Evolutionary conservation across 2,113 vertebrate species (phyloP).

Genomic region (Esox niger): DNA sequence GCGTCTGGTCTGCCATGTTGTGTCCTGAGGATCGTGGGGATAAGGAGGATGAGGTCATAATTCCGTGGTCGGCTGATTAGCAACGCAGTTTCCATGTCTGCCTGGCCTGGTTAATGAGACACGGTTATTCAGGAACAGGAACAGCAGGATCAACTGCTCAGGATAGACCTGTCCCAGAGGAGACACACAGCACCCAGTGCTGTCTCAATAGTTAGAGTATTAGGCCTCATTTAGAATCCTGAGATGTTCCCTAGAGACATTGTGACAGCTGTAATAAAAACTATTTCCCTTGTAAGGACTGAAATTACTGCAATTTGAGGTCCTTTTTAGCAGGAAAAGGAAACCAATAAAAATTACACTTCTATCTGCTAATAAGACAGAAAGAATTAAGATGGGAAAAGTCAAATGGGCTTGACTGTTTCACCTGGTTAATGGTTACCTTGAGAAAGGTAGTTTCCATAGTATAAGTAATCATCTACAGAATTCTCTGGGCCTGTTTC

Average conservation of each 20-base stretch:
- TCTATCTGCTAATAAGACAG: no score
- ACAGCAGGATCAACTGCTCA: neutral
- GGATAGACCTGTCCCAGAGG: neutral
- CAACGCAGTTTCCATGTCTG: constrained; percentile 57
- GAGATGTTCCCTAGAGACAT: neutral
- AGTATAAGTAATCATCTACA: no score
- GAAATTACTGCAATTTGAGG: neutral
- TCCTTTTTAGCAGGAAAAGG: neutral
- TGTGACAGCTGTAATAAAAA: neutral
- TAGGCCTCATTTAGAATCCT: neutral
- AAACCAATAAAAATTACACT: neutral
- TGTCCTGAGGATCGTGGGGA: constrained; percentile 39
- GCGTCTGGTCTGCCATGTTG: constrained; percentile 38
- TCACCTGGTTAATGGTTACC: neutral
- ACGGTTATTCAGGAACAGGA: neutral
- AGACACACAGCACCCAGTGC: no score
- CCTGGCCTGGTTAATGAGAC: constrained; percentile 43
- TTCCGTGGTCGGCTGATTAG: constrained; percentile 56
- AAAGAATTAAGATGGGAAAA: neutral
- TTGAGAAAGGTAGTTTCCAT: no score
- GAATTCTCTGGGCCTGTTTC: neutral
- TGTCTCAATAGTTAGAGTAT: no score
- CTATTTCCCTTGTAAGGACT: neutral
- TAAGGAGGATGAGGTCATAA: constrained; percentile 45
- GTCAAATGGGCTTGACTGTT: neutral